A percentile compares a stretch with the other conserved stretches of the same genome.
phyloP scores from a whole-genome alignment of 1,140 invertebrate genomes.

The Heliconius nattereri region DNA sequence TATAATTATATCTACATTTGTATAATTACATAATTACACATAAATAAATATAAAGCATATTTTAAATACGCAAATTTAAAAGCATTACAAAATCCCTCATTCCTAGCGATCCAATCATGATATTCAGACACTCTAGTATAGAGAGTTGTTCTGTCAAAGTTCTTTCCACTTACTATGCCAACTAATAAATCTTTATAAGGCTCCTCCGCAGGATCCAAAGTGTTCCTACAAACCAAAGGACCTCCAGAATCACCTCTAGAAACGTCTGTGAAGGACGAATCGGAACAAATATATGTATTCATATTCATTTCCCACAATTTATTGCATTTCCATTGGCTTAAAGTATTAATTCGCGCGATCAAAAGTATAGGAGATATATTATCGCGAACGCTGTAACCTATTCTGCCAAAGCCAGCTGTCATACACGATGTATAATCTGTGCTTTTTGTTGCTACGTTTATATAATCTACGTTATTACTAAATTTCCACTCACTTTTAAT shows the following conservation, averaged over 20 bases:
- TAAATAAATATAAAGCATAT: constrained; percentile 35
- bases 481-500: constrained; percentile 46
- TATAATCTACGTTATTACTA: constrained; percentile 45
- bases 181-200: constrained; percentile 47
- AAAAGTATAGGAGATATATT: constrained; percentile 46
- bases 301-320: constrained; percentile 63
- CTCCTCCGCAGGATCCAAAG: constrained; percentile 47
- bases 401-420: constrained; percentile 55
- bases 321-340: constrained; percentile 53
- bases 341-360: constrained; percentile 45
- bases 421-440: constrained; percentile 53
- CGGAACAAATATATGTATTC: constrained; percentile 60
- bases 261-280: constrained; percentile 53
- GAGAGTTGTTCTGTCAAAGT: constrained; percentile 61
- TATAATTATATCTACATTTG: no score
- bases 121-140: constrained; percentile 62
- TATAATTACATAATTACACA: no score
- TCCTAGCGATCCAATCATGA: constrained; percentile 53
- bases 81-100: constrained; percentile 15
- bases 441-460: constrained; percentile 42
- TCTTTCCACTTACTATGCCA: constrained; percentile 66
- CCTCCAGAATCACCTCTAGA: constrained; percentile 63
- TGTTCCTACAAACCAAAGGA: constrained; percentile 54
- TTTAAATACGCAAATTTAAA: constrained; percentile 36
- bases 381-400: constrained; percentile 28